phyloP scores from a whole-genome alignment of 2,888 invertebrate genomes.

The Tiliacea citrago region DNA sequence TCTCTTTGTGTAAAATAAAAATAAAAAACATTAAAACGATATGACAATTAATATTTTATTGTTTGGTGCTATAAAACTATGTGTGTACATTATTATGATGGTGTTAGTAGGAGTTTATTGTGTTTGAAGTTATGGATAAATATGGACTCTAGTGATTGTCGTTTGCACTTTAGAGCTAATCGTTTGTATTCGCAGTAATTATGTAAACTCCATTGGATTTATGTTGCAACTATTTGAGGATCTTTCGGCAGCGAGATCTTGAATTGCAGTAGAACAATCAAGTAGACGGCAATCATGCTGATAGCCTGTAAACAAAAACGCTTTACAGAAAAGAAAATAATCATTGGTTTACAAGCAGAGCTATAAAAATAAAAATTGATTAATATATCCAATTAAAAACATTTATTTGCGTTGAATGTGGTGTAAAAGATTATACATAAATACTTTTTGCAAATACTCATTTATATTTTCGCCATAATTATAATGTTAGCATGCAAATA shows the following conservation, averaged over 20 bases:
- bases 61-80: not conserved
- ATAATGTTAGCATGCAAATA: too few relatives aligned
- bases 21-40: too few relatives aligned
- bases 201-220: conserved; percentile 6
- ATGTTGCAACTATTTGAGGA: conserved; percentile 63
- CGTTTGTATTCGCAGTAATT: not conserved
- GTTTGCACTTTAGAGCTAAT: not conserved
- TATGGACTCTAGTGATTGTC: not conserved
- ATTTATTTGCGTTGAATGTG: not conserved
- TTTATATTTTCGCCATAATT: not conserved
- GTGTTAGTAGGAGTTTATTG: too few relatives aligned
- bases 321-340: conserved; percentile 4
- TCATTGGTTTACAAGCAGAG: not conserved
- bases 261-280: conserved; percentile 92
- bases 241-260: conserved; percentile 91
- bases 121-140: not conserved
- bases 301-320: conserved; percentile 87
- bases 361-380: not conserved
- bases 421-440: not conserved
- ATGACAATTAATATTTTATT: not conserved
- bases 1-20: not conserved
- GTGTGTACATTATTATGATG: too few relatives aligned
- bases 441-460: not conserved
- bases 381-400: not conserved
- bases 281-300: conserved; percentile 92